Evolutionary conservation across 2,113 vertebrate species (phyloP).

Genomic region (Acrocephalus arundinaceus): DNA sequence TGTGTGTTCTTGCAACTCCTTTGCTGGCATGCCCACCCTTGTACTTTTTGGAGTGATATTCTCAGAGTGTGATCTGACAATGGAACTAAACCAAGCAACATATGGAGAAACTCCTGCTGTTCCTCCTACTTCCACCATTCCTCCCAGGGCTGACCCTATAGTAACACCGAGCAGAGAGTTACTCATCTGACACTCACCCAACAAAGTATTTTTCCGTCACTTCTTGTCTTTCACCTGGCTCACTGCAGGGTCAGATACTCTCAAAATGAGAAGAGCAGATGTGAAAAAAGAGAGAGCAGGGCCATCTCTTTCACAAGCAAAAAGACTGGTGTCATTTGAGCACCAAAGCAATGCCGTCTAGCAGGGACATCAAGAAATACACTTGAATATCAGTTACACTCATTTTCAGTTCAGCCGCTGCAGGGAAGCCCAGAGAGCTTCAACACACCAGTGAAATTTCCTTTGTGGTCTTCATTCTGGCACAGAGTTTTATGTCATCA

Average conservation of each 20-base stretch:
- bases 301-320: neutral
- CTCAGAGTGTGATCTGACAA: neutral
- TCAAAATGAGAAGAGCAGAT: neutral
- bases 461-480: accelerated
- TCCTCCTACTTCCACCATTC: neutral
- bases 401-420: neutral
- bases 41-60: neutral
- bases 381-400: neutral
- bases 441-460: neutral
- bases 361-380: neutral
- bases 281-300: neutral
- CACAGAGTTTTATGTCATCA: neutral
- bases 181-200: neutral
- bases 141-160: neutral
- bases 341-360: neutral
- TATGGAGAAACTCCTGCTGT: neutral
- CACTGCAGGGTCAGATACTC: neutral
- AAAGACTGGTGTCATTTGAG: neutral
- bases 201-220: neutral
- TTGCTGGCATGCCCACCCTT: neutral
- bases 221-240: neutral
- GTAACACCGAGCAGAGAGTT: neutral
- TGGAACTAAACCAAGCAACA: neutral
- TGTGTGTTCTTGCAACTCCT: neutral
- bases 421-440: neutral